These are phyloP conservation scores for Drosophila pullipes DNA, from an alignment of 2,888 invertebrate genomes.

Conservation along the genomic window DNA sequence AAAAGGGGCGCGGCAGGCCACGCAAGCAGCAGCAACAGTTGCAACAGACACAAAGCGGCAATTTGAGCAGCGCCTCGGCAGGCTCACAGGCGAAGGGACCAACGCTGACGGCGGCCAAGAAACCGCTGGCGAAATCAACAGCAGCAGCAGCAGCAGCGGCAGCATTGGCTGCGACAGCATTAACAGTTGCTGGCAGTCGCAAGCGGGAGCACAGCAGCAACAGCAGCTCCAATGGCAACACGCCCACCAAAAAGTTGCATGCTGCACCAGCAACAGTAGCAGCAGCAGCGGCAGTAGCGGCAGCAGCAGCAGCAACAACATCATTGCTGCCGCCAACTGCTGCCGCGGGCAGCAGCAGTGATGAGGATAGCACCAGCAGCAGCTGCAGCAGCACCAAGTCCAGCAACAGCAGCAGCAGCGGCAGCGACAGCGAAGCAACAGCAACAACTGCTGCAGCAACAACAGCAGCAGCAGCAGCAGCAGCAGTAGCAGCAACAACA, in stretches of 20 bases:
- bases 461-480: neutral
- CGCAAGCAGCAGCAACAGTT: constrained; percentile 80
- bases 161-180: constrained; percentile 63
- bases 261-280: constrained; percentile 68
- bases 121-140: constrained; percentile 69
- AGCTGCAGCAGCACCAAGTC: constrained; percentile 43
- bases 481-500: constrained; percentile 9
- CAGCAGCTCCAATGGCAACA: constrained; percentile 65
- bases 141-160: constrained; percentile 59
- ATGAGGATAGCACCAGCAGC: constrained; percentile 63
- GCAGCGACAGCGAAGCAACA: constrained; percentile 13
- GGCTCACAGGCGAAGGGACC: constrained; percentile 81
- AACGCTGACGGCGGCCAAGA: constrained; percentile 83
- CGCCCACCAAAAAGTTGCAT: constrained; percentile 73
- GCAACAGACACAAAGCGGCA: constrained; percentile 65
- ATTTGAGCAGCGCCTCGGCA: constrained; percentile 78
- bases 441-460: constrained; percentile 17
- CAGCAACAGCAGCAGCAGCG: constrained; percentile 35
- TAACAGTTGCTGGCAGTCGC: constrained; percentile 64
- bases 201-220: constrained; percentile 82
- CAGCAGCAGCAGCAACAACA: neutral
- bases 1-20: constrained; percentile 86
- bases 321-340: constrained; percentile 15
- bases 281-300: constrained; percentile 13
- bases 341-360: constrained; percentile 57